A percentile compares a stretch with the other conserved stretches of the same genome.
These are phyloP conservation scores for Alviniconcha marisindica DNA, from an alignment of 1,140 invertebrate genomes.

Conservation along the genomic window DNA sequence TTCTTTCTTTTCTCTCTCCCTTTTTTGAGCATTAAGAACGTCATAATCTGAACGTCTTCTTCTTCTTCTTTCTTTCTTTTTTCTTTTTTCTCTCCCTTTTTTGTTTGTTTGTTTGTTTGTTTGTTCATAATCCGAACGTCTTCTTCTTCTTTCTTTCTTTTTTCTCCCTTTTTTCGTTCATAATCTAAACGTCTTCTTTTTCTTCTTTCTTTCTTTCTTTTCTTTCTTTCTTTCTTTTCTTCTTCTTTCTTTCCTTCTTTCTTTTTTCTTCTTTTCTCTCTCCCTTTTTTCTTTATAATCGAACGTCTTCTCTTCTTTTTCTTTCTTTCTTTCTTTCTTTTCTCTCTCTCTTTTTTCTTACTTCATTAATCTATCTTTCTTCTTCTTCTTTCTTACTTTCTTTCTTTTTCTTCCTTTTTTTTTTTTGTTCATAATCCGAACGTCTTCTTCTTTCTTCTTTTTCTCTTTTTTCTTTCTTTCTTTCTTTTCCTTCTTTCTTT, in stretches of 20 bases:
- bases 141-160: conserved; percentile 16
- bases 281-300: background rate
- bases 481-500: background rate
- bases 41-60: background rate
- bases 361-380: background rate
- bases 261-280: background rate
- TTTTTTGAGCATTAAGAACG: background rate
- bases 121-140: background rate
- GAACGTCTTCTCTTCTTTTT: background rate
- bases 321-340: background rate
- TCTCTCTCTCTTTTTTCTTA: background rate
- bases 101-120: conserved; percentile 7
- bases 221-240: background rate
- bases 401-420: too few relatives aligned
- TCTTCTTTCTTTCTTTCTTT: background rate
- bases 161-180: background rate
- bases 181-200: background rate
- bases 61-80: background rate
- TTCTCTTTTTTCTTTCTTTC: background rate
- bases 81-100: background rate
- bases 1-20: background rate
- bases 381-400: too few relatives aligned
- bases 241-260: background rate
- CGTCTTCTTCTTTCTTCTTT: background rate
- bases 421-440: background rate